These are phyloP conservation scores for Achroia grisella DNA, from an alignment of 1,140 invertebrate genomes.

Conservation along the genomic window DNA sequence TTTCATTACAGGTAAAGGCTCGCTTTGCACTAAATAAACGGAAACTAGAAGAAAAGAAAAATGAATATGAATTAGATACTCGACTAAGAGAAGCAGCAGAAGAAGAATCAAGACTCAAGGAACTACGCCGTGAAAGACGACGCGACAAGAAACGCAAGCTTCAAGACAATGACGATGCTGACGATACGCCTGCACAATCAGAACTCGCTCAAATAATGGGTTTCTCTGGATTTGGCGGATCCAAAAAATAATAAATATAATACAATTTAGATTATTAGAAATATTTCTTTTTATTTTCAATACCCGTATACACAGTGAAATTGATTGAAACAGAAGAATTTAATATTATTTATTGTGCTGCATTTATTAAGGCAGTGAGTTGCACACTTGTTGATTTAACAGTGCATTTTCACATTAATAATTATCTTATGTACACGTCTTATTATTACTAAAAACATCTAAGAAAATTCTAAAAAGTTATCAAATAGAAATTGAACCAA, in stretches of 20 bases:
- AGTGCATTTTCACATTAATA: no score
- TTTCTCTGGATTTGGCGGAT: conserved; percentile 95
- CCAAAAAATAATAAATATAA: conserved; percentile 80
- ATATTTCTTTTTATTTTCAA: not conserved
- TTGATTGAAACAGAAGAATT: no score
- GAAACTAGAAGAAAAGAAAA: conserved; percentile 96
- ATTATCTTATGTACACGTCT: no score
- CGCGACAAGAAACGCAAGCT: conserved; percentile 93
- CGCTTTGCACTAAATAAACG: conserved; percentile 95
- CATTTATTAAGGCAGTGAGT: no score
- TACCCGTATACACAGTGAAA: no score
- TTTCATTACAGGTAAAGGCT: conserved; percentile 87
- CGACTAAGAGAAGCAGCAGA: conserved; percentile 95
- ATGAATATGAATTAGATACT: conserved; percentile 96
- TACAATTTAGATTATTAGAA: no score
- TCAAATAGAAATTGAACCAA: no score
- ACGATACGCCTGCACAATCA: conserved; percentile 78
- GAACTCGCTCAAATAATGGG: conserved; percentile 98
- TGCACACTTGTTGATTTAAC: no score
- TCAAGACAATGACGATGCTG: conserved; percentile 80
- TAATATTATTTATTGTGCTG: no score
- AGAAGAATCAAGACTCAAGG: conserved; percentile 95
- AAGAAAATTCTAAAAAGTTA: no score
- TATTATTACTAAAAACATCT: no score
- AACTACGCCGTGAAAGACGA: conserved; percentile 91